These are phyloP conservation scores for Lagopus leucura DNA, from an alignment of 2,113 vertebrate species.

Conservation along the genomic window DNA sequence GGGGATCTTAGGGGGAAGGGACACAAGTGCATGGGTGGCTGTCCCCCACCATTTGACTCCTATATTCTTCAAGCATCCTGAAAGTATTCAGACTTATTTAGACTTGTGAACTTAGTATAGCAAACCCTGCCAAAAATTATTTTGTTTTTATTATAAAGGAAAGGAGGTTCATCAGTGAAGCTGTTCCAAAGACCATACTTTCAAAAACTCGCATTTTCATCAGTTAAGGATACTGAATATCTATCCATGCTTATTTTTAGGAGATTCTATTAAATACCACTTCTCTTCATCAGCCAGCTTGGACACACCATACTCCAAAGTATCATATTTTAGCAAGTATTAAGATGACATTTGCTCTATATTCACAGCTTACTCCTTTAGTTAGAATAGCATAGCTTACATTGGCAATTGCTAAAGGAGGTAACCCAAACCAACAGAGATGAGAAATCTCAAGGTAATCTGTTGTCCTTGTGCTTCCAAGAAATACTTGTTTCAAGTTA, in stretches of 20 bases:
- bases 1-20: not conserved
- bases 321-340: not conserved
- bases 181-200: not conserved
- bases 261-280: not conserved
- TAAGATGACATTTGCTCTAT: not conserved
- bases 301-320: not conserved
- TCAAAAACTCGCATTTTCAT: not conserved
- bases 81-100: not conserved
- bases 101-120: slow-evolving; percentile 4
- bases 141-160: slow-evolving; percentile 36
- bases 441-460: not conserved
- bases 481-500: not conserved
- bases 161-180: not conserved
- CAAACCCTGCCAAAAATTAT: slow-evolving; percentile 3
- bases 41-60: too few species aligned
- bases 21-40: not conserved
- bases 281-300: slow-evolving; percentile 16
- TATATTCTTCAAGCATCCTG: not conserved
- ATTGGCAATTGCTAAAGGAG: not conserved
- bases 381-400: not conserved
- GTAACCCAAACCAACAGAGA: not conserved
- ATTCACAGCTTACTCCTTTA: not conserved
- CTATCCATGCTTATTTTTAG: not conserved
- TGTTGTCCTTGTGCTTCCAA: not conserved
- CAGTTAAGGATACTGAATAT: slow-evolving; percentile 10